phyloP scores from a whole-genome alignment of 2,888 invertebrate species.

The Oxycera nigricornis region DNA sequence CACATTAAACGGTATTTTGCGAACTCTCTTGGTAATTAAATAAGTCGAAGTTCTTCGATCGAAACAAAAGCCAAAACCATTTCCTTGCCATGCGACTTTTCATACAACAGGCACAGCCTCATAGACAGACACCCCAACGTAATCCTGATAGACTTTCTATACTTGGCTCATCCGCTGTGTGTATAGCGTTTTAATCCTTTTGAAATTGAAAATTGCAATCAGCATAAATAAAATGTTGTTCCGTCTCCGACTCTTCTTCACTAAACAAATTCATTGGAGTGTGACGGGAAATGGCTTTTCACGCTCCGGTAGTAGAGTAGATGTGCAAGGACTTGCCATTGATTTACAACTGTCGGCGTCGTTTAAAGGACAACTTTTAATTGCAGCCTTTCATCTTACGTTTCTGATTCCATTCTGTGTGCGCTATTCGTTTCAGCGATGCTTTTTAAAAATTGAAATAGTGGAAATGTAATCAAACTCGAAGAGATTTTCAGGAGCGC shows the following conservation, averaged over 20 bases:
- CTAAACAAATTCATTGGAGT: not conserved
- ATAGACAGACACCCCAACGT: not conserved
- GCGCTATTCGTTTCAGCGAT: not conserved
- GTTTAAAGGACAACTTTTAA: conserved; percentile 5
- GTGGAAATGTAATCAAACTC: not conserved
- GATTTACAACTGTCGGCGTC: not conserved
- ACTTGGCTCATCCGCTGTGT: not conserved
- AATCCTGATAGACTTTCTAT: not conserved
- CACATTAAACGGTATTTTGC: not conserved
- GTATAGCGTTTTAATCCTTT: conserved; percentile 19
- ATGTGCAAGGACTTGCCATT: not conserved
- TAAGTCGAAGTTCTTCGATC: not conserved
- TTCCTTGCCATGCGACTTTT: not conserved
- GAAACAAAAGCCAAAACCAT: not conserved
- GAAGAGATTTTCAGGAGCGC: too few relatives aligned
- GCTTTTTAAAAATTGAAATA: not conserved
- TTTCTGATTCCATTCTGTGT: not conserved
- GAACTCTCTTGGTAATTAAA: not conserved
- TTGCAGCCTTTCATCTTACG: conserved; percentile 9
- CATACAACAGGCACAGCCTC: not conserved
- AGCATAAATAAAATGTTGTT: conserved; percentile 12
- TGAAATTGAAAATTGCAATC: conserved; percentile 18
- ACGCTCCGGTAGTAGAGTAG: not conserved
- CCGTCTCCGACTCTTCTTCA: not conserved
- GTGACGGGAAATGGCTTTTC: not conserved